Evolutionary conservation across 1,140 invertebrate species (phyloP).

Genomic region (Cecropterus lyciades): DNA sequence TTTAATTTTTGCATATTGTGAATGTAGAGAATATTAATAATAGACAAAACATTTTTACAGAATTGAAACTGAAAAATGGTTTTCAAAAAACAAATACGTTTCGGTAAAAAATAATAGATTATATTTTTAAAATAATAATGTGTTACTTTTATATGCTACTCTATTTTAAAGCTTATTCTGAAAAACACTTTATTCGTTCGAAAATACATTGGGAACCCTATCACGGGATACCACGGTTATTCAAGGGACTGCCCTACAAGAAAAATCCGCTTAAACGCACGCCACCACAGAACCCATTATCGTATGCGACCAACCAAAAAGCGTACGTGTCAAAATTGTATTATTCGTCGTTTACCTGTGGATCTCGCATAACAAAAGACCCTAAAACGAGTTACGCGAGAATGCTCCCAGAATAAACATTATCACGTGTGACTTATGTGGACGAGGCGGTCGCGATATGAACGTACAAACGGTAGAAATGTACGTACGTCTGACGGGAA

Average conservation of each 20-base stretch:
- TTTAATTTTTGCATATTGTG: too few species aligned
- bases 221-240: too few species aligned
- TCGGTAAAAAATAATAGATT: too few species aligned
- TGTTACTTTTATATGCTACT: too few species aligned
- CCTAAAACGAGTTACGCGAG: slow-evolving; percentile 56
- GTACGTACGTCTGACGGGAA: slow-evolving; percentile 1
- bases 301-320: slow-evolving; percentile 17
- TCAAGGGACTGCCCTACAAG: neutral
- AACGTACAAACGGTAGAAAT: slow-evolving; percentile 1
- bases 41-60: too few species aligned
- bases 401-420: slow-evolving; percentile 52
- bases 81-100: too few species aligned
- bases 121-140: too few species aligned
- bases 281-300: slow-evolving; percentile 48
- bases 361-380: slow-evolving; percentile 59
- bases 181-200: too few species aligned
- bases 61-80: too few species aligned
- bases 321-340: slow-evolving; percentile 54
- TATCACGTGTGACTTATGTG: slow-evolving; percentile 37
- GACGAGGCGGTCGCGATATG: neutral
- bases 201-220: neutral
- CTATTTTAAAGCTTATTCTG: too few species aligned
- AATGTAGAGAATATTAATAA: too few species aligned
- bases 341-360: slow-evolving; percentile 62
- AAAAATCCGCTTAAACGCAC: slow-evolving; percentile 19